These are phyloP conservation scores for Hyalella azteca DNA, from an alignment of 2,888 invertebrate genomes.

Conservation along the genomic window DNA sequence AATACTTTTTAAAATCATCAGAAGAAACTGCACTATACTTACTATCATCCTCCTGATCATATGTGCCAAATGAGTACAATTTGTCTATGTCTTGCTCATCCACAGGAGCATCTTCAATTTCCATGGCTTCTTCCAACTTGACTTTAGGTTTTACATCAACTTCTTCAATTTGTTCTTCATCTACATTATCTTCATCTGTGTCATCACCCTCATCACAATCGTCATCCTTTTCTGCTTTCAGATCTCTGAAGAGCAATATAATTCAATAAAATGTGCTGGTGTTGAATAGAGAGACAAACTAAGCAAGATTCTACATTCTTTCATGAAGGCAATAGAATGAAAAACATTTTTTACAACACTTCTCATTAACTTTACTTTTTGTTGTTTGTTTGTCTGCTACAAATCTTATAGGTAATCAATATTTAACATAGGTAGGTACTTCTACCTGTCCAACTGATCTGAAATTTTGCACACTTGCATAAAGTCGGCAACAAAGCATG, in stretches of 20 bases:
- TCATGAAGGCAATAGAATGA: no score
- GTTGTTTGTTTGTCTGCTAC: no score
- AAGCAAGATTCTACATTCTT: no score
- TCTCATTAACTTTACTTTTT: no score
- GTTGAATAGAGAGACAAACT: background rate
- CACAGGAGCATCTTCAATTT: constrained; percentile 20
- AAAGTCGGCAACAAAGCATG: no score
- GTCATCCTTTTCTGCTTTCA: background rate
- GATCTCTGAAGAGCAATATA: background rate
- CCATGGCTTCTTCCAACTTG: background rate
- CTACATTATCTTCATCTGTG: constrained; percentile 39
- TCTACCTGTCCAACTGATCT: no score
- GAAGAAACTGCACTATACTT: constrained; percentile 7
- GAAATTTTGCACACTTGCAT: no score
- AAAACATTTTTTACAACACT: no score
- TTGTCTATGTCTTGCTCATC: constrained; percentile 29
- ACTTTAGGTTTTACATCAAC: background rate
- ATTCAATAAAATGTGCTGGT: no score
- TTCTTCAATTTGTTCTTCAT: background rate
- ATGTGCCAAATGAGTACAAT: constrained; percentile 42
- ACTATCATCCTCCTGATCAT: constrained; percentile 46
- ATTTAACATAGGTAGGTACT: no score
- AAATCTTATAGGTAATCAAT: no score
- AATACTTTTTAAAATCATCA: no score
- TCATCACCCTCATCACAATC: background rate